Evolutionary conservation across 1,140 invertebrate species (phyloP).

Genomic region (Monochamus saltuarius): DNA sequence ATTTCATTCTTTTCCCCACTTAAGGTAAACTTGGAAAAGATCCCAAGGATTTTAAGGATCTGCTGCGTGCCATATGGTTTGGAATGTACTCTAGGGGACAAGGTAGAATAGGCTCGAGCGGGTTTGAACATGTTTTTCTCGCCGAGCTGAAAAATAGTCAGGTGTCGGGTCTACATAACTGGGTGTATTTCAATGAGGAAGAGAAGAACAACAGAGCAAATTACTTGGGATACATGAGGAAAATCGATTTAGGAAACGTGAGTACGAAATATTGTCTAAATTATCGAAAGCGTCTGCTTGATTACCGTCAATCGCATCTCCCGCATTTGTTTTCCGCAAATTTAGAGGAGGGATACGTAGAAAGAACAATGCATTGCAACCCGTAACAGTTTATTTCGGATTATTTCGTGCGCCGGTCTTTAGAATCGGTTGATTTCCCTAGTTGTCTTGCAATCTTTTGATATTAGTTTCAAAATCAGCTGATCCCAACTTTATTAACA

Average conservation of each 20-base stretch:
- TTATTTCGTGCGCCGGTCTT: no score
- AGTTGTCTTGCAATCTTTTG: no score
- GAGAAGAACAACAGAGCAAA: slow-evolving; percentile 67
- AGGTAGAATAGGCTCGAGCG: slow-evolving; percentile 75
- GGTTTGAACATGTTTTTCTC: slow-evolving; percentile 86
- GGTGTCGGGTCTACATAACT: slow-evolving; percentile 83
- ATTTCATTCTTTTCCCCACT: background rate
- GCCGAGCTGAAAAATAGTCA: slow-evolving; percentile 78
- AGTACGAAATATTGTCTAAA: slow-evolving; percentile 46
- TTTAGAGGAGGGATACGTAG: no score
- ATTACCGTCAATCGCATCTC: background rate
- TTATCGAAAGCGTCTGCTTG: background rate
- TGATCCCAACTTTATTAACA: no score
- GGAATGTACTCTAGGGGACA: slow-evolving; percentile 75
- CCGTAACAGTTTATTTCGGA: no score
- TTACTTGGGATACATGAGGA: slow-evolving; percentile 80
- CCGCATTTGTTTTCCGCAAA: background rate
- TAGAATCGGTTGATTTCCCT: no score
- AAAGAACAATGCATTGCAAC: no score
- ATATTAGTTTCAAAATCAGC: no score
- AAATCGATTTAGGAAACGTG: slow-evolving; percentile 68
- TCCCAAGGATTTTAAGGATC: slow-evolving; percentile 68
- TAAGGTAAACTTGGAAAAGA: slow-evolving; percentile 57
- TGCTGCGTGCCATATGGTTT: slow-evolving; percentile 78
- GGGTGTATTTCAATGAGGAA: slow-evolving; percentile 80